These are phyloP conservation scores for Andrena fulva DNA, from an alignment of 2,888 invertebrate species.

Conservation along the genomic window DNA sequence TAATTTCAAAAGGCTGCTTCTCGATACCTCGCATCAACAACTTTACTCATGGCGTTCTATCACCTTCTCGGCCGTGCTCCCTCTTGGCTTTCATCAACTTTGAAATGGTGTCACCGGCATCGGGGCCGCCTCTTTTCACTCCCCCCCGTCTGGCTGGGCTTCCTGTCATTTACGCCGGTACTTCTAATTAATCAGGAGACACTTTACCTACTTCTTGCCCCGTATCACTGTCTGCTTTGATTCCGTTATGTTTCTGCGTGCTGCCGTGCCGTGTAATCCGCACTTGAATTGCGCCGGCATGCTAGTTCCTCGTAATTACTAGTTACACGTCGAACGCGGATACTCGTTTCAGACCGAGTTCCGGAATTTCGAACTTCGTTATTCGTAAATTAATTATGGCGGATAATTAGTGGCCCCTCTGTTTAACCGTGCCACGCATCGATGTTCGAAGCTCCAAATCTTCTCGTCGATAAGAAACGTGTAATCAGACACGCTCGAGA, in stretches of 20 bases:
- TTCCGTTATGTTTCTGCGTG: constrained; percentile 42
- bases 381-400: constrained; percentile 19
- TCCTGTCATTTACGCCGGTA: constrained; percentile 58
- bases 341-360: constrained; percentile 5
- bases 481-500: not conserved
- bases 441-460: not conserved
- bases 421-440: not conserved
- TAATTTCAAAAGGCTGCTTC: not conserved
- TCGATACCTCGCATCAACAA: constrained; percentile 29
- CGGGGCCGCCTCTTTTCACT: constrained; percentile 43
- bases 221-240: constrained; percentile 36
- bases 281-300: constrained; percentile 32
- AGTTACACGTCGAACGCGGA: constrained; percentile 15
- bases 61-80: constrained; percentile 34
- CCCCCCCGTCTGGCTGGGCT: constrained; percentile 28
- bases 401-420: constrained; percentile 1
- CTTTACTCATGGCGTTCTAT: constrained; percentile 38
- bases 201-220: constrained; percentile 63
- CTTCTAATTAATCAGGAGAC: constrained; percentile 68
- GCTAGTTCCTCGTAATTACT: constrained; percentile 47
- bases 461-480: not conserved
- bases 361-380: not conserved
- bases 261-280: constrained; percentile 38
- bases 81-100: constrained; percentile 49
- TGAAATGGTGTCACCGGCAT: constrained; percentile 51